phyloP scores from a whole-genome alignment of 2,888 invertebrate species.

The Acrocera orbiculus region DNA sequence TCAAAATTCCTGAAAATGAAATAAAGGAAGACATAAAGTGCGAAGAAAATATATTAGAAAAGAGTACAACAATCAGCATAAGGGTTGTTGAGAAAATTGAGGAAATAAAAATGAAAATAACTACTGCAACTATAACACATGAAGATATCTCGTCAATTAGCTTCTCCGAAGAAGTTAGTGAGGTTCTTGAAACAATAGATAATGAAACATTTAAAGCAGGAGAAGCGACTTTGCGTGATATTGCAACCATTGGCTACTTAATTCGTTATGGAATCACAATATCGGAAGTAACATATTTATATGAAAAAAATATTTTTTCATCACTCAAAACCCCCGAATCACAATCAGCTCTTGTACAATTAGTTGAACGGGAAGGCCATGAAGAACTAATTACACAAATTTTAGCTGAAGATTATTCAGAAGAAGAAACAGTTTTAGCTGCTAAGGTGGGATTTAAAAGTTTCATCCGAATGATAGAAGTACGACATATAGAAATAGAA shows the following conservation, averaged over 20 bases:
- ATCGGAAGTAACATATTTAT: constrained; percentile 58
- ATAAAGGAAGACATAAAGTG: no score
- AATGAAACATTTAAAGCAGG: constrained; percentile 67
- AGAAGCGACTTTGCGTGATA: constrained; percentile 57
- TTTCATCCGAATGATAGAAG: constrained; percentile 69
- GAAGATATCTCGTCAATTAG: constrained; percentile 40
- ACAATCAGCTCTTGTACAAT: constrained; percentile 66
- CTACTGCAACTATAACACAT: constrained; percentile 27
- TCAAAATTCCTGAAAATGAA: background rate
- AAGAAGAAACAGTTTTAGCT: constrained; percentile 58
- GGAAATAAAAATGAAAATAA: constrained; percentile 23
- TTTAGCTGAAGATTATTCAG: constrained; percentile 59
- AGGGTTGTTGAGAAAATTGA: constrained; percentile 12
- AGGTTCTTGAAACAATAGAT: constrained; percentile 53
- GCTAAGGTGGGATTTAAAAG: constrained; percentile 71
- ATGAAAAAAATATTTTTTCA: constrained; percentile 62
- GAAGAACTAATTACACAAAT: constrained; percentile 66
- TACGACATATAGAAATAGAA: constrained; percentile 63
- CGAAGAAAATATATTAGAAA: constrained; percentile 3
- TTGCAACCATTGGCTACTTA: constrained; percentile 66
- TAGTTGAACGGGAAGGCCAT: constrained; percentile 69
- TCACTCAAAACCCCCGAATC: constrained; percentile 62
- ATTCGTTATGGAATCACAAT: constrained; percentile 57
- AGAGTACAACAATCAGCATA: constrained; percentile 10
- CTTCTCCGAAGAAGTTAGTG: constrained; percentile 54